Percentiles rank a stretch among this genome's conserved stretches.
phyloP scores from a whole-genome alignment of 2,797 vertebrate species.

The Tragopan temminckii region DNA sequence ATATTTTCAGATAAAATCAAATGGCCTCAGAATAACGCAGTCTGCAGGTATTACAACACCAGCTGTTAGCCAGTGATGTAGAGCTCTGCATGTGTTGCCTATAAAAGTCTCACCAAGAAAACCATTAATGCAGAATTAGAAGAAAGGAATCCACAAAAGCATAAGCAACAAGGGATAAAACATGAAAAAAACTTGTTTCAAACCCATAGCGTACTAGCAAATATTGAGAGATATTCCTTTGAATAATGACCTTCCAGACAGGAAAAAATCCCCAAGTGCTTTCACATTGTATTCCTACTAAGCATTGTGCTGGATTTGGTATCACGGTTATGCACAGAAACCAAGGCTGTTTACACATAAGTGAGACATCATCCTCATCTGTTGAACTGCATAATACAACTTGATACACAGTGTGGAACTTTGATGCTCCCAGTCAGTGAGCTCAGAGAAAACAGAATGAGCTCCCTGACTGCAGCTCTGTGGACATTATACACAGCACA shows the following conservation, averaged over 20 bases:
- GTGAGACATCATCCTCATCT: background rate
- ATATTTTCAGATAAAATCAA: background rate
- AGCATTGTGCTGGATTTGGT: background rate
- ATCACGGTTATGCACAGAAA: fast-evolving
- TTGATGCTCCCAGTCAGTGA: background rate
- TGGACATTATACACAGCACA: background rate
- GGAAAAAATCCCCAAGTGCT: background rate
- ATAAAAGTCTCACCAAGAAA: background rate
- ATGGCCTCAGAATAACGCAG: background rate
- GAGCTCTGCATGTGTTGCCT: background rate
- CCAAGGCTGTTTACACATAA: background rate
- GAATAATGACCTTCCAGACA: background rate
- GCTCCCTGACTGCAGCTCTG: background rate
- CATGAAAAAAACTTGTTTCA: background rate
- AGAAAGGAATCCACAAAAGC: background rate
- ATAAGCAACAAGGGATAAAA: background rate
- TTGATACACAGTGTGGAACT: background rate
- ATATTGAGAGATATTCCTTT: background rate
- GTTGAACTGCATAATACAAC: background rate
- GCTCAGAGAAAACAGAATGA: too few species aligned
- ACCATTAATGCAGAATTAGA: background rate
- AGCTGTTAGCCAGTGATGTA: background rate
- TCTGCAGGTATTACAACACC: background rate
- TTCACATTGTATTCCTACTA: background rate
- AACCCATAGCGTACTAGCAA: background rate